A percentile compares a stretch with the other conserved stretches of the same genome.
Conservation (phyloP, 2,113 vertebrate species). For the Triplophysa rosa region DNA sequence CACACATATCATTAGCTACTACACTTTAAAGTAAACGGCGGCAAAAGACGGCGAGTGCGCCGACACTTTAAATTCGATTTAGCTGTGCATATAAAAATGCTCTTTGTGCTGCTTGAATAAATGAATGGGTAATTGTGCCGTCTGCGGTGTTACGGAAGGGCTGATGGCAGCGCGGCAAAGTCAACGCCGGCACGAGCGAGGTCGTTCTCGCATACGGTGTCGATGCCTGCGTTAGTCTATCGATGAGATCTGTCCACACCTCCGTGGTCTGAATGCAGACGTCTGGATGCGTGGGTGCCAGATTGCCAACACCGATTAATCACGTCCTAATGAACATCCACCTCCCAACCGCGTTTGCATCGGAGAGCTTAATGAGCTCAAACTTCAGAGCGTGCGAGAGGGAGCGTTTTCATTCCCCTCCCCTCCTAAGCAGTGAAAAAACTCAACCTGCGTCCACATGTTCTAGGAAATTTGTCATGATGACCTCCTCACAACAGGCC, state of each 20-base stretch:
- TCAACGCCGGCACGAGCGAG: slow-evolving; percentile 51
- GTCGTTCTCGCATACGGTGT: slow-evolving; percentile 76
- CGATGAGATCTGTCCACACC: slow-evolving; percentile 37
- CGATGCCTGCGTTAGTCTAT: slow-evolving; percentile 59
- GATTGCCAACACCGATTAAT: slow-evolving; percentile 39
- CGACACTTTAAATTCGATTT: slow-evolving; percentile 83
- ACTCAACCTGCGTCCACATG: slow-evolving; percentile 10
- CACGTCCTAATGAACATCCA: slow-evolving; percentile 42
- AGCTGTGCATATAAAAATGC: slow-evolving; percentile 82
- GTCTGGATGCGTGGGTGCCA: slow-evolving; percentile 39
- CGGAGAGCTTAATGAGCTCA: slow-evolving; percentile 18
- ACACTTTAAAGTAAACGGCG: slow-evolving; percentile 55
- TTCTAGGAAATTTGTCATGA: slow-evolving; percentile 9
- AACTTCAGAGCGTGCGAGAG: slow-evolving; percentile 6
- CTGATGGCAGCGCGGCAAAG: slow-evolving; percentile 35
- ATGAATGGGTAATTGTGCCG: slow-evolving; percentile 68
- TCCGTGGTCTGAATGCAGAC: slow-evolving; percentile 34
- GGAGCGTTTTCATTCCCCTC: slow-evolving; percentile 24
- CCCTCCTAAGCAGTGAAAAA: slow-evolving; percentile 6
- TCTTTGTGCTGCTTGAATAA: slow-evolving; percentile 76
- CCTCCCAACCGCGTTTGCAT: slow-evolving; percentile 11
- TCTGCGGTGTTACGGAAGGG: slow-evolving; percentile 26
- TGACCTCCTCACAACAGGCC: slow-evolving; percentile 8
- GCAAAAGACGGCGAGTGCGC: slow-evolving; percentile 66
- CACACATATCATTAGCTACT: slow-evolving; percentile 84